Percentiles rank a stretch among this genome's conserved stretches.
Evolutionary conservation across 2,797 vertebrate species (phyloP).

Genomic region (Hypotaenidia okinawae): DNA sequence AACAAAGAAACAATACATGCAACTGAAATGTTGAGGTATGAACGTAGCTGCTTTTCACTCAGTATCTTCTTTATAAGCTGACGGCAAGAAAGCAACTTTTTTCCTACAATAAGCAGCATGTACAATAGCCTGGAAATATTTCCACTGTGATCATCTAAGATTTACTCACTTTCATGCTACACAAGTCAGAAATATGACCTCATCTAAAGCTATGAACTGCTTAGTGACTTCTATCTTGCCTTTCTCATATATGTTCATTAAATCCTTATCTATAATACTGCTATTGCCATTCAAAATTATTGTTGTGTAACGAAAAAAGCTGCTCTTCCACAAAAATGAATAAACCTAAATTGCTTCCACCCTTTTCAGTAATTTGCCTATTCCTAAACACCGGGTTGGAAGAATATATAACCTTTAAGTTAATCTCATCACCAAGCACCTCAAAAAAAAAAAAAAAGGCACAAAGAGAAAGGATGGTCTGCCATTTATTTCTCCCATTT

Average conservation of each 20-base stretch:
- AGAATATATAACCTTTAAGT: neutral
- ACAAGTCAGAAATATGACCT: conserved; percentile 48
- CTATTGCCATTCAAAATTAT: conserved; percentile 16
- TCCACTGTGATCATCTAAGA: conserved; percentile 1
- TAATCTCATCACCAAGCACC: conserved; percentile 39
- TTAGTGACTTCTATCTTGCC: conserved; percentile 44
- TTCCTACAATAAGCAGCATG: neutral
- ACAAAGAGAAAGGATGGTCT: conserved; percentile 5
- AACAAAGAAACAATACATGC: conserved; percentile 25
- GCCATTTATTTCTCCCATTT: conserved; percentile 43
- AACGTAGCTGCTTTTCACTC: neutral
- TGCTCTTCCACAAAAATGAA: conserved; percentile 45
- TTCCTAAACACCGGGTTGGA: conserved; percentile 8
- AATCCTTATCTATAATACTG: conserved; percentile 41
- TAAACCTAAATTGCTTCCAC: neutral
- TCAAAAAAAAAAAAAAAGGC: neutral
- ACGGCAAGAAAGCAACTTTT: neutral
- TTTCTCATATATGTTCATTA: conserved; percentile 66
- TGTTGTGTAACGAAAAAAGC: neutral
- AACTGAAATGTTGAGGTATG: neutral
- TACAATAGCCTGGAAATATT: neutral
- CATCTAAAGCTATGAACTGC: conserved; percentile 20
- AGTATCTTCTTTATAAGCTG: neutral
- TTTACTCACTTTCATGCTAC: conserved; percentile 38
- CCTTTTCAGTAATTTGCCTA: conserved; percentile 35